phyloP scores from a whole-genome alignment of 2,113 vertebrate species.

The Syrrhaptes paradoxus region DNA sequence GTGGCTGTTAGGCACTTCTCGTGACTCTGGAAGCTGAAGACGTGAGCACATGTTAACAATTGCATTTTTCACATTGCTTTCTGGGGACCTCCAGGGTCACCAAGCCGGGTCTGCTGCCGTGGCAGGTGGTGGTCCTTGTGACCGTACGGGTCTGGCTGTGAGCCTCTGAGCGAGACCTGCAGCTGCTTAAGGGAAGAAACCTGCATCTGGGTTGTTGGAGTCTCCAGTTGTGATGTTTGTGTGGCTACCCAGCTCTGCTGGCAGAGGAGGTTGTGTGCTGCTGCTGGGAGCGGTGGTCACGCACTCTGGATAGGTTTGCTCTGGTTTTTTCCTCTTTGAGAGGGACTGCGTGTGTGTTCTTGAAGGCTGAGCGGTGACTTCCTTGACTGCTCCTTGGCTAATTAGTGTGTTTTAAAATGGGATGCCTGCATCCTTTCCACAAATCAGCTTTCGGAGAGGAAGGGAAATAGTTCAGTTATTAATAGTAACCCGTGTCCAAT shows the following conservation, averaged over 20 bases:
- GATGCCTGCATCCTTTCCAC: conserved; percentile 2
- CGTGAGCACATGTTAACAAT: neutral
- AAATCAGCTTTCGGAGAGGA: neutral
- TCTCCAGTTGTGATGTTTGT: neutral
- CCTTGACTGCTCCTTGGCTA: neutral
- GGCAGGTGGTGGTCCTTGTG: rapidly evolving
- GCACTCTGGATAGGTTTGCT: neutral
- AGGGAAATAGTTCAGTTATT: conserved; percentile 54
- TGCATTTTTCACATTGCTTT: neutral
- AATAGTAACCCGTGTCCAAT: conserved; percentile 51
- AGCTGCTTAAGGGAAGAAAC: neutral
- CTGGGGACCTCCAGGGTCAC: neutral
- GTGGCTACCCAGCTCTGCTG: neutral
- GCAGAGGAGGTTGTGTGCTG: rapidly evolving
- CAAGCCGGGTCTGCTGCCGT: neutral
- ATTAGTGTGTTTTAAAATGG: conserved; percentile 1
- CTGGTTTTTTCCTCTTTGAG: neutral
- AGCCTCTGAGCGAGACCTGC: neutral
- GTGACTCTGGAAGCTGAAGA: neutral
- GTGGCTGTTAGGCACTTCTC: neutral
- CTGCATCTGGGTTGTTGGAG: rapidly evolving
- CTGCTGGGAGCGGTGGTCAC: neutral
- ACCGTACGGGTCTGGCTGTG: rapidly evolving
- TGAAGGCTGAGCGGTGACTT: neutral
- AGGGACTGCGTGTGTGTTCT: neutral